Base-by-base conservation (phyloP, 2,888 invertebrate genomes). In the Polydrusus pterygomalis region DNA sequence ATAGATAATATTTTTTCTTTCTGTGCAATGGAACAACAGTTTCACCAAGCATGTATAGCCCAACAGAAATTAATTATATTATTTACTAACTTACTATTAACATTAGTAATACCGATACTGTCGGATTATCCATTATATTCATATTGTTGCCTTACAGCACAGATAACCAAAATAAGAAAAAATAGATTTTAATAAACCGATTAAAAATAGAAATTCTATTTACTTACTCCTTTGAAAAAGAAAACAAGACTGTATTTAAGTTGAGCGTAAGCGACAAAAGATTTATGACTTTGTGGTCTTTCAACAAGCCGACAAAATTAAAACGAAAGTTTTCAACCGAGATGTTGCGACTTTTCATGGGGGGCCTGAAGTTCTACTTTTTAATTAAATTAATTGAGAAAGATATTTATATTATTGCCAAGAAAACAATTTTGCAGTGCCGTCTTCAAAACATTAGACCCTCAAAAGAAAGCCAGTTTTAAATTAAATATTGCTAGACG, bases 281-380 rank as follows among this genome's bases (percentile, higher is more conserved):
- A 63, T 63, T 63, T 63, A 63, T 63, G 63, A 63, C 63, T 63
- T 63, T 63, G 63, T 47, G 63, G 63, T 63, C 63, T 63, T 63
- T 63, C 63, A 63, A 63, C 45, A 47, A 40, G 63, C 63, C 43
- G 63, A 45, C 63, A 34, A 63, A 63, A 63, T 63, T 63, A 63
- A 63, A 63, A 63, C 63, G 43, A 63, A 63, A 63, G 63, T 63
- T 63, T 63, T 63, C 63, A 63, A 45, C 63, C 47, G 63, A 20
- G 43, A 63, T 47, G 43, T 63, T 43, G 47, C n/a, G 45, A 63
- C 25, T 43, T 63, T 63, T 63, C 20, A 13, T 47, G 63, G 43
- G 38, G 63, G 63, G 63, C 63, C 63, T 8, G 43, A 40, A 47
- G 43, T 63, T 63, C 25, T 63, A 63, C 63, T 63, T 63, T 63